These are phyloP conservation scores for Aelia acuminata DNA, from an alignment of 2,888 invertebrate genomes.

Conservation along the genomic window DNA sequence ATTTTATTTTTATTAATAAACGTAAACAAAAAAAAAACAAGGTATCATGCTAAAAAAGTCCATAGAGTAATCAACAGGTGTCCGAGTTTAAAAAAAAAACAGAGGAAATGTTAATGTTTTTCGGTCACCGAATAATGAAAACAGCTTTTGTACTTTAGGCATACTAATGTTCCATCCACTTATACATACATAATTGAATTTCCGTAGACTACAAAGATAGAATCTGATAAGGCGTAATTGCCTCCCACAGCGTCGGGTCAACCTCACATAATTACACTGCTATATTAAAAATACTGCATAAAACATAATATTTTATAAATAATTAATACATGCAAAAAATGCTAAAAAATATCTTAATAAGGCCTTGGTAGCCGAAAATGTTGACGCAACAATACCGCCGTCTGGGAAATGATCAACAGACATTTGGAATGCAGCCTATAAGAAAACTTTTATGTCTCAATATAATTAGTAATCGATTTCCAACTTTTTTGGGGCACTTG, in stretches of 20 bases:
- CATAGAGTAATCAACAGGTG: neutral
- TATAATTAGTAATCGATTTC: too few species aligned
- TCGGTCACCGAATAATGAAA: conserved; percentile 1
- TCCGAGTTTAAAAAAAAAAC: neutral
- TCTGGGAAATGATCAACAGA: too few species aligned
- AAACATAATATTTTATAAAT: neutral
- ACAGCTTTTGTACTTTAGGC: neutral
- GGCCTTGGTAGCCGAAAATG: too few species aligned
- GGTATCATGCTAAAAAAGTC: neutral
- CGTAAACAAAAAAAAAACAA: neutral
- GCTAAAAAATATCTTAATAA: neutral
- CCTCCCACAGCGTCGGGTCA: conserved; percentile 8
- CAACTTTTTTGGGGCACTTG: too few species aligned
- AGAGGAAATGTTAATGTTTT: neutral
- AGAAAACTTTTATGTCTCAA: too few species aligned
- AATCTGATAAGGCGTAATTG: conserved; percentile 49
- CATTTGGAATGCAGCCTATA: too few species aligned
- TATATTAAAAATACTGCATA: neutral
- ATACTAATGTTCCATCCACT: neutral
- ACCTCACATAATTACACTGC: neutral
- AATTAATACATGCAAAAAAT: neutral
- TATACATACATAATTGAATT: conserved; percentile 53
- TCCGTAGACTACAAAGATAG: neutral
- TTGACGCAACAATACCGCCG: too few species aligned
- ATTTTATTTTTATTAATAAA: neutral